A percentile compares a stretch with the other conserved stretches of the same genome.
These are phyloP conservation scores for Eubucco bourcierii DNA, from an alignment of 2,113 vertebrate species.

Conservation along the genomic window DNA sequence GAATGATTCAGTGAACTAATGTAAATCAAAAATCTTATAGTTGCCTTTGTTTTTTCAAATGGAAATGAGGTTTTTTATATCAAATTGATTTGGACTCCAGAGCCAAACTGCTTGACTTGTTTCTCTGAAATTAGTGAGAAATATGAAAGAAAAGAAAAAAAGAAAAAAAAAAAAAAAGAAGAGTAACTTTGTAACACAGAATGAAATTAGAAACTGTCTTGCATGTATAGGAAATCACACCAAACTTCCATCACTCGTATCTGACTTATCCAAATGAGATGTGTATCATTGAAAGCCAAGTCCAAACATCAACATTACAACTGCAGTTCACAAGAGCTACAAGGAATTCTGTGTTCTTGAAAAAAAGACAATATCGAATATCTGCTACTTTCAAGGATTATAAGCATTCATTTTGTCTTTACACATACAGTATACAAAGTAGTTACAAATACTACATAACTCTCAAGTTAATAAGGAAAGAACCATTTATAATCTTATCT, in stretches of 20 bases:
- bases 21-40: constrained; percentile 55
- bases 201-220: not conserved
- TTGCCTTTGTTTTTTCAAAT: constrained; percentile 64
- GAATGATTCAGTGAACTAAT: constrained; percentile 61
- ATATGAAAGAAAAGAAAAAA: not conserved
- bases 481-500: not conserved
- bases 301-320: not conserved
- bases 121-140: constrained; percentile 25
- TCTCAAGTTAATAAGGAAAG: not conserved
- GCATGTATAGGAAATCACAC: not conserved
- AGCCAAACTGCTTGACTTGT: constrained; percentile 14
- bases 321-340: not conserved
- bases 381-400: not conserved
- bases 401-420: not conserved
- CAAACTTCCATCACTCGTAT: not conserved
- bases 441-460: not conserved
- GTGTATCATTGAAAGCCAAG: not conserved
- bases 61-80: constrained; percentile 62
- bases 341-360: not conserved
- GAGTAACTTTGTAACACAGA: not conserved
- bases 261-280: not conserved
- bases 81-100: constrained; percentile 50
- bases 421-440: not conserved
- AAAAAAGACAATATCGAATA: not conserved
- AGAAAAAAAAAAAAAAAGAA: not conserved